Evolutionary conservation across 2,113 vertebrate genomes (phyloP).

Genomic region (Strix aluco): DNA sequence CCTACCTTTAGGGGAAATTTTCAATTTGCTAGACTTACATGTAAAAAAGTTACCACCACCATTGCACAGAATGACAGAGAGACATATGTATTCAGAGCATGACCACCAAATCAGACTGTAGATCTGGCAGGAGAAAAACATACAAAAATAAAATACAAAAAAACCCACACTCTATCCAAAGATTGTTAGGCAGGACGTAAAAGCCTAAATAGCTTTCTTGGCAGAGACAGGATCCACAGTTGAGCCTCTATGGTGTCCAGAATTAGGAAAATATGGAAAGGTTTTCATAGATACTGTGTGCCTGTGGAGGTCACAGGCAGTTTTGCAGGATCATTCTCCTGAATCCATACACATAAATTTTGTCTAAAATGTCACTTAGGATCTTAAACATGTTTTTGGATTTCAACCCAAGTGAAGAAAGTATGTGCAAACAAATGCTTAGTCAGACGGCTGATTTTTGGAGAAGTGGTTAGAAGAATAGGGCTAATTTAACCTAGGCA

Average conservation of each 20-base stretch:
- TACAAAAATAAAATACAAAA: neutral
- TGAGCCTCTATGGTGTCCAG: neutral
- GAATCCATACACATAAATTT: neutral
- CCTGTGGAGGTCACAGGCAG: neutral
- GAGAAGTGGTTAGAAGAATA: neutral
- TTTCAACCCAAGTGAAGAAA: neutral
- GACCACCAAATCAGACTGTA: neutral
- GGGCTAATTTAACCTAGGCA: neutral
- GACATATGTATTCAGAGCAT: neutral
- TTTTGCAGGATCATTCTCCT: neutral
- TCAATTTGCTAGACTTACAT: neutral
- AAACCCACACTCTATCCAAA: neutral
- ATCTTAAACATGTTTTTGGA: neutral
- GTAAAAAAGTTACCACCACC: neutral
- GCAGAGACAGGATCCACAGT: neutral
- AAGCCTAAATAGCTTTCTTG: neutral
- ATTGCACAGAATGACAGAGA: neutral
- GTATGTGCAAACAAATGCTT: neutral
- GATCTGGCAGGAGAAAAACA: neutral
- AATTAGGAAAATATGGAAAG: neutral
- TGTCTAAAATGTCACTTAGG: neutral
- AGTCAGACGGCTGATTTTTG: neutral
- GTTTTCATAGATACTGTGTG: neutral
- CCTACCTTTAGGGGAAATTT: neutral
- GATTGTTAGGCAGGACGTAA: neutral